phyloP scores from a whole-genome alignment of 2,888 invertebrate genomes.

The Odontocolon sp. region DNA sequence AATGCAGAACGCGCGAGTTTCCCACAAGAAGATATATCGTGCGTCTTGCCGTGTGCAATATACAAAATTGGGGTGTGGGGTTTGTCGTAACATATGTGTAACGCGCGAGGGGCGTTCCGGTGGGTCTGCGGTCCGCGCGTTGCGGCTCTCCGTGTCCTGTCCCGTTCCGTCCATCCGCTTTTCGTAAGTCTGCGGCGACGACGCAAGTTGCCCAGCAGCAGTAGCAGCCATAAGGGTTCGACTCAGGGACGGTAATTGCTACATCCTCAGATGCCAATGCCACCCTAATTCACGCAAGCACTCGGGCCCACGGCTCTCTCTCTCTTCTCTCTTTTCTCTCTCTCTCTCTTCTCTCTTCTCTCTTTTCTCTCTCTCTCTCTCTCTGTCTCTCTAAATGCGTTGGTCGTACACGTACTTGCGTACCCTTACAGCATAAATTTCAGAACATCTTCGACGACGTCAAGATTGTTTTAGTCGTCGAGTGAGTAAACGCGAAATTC shows the following conservation, averaged over 20 bases:
- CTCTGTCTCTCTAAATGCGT: too few relatives aligned
- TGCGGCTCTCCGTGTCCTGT: slow-evolving; percentile 56
- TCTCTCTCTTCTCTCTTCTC: too few relatives aligned
- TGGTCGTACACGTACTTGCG: too few relatives aligned
- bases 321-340: slow-evolving; percentile 5
- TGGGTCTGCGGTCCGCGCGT: slow-evolving; percentile 74
- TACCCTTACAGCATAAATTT: too few relatives aligned
- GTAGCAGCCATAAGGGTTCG: slow-evolving; percentile 68
- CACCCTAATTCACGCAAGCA: slow-evolving; percentile 73
- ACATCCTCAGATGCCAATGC: slow-evolving; percentile 77
- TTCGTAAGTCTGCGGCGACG: slow-evolving; percentile 30
- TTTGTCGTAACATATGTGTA: slow-evolving; percentile 79
- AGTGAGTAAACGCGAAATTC: slow-evolving; percentile 19
- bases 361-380: too few relatives aligned
- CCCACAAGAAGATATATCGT: slow-evolving; percentile 63
- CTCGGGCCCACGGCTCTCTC: slow-evolving; percentile 64
- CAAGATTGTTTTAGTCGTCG: slow-evolving; percentile 24
- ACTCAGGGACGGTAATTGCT: slow-evolving; percentile 74
- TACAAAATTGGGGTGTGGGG: slow-evolving; percentile 62
- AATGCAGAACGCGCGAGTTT: slow-evolving; percentile 44
- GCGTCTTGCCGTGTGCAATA: slow-evolving; percentile 70
- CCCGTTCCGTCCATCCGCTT: slow-evolving; percentile 41
- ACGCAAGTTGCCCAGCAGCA: slow-evolving; percentile 16
- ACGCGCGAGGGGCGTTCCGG: slow-evolving; percentile 80
- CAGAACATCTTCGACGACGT: slow-evolving; percentile 29